phyloP scores from a whole-genome alignment of 1,140 invertebrate species.

The Eriosoma lanigerum region DNA sequence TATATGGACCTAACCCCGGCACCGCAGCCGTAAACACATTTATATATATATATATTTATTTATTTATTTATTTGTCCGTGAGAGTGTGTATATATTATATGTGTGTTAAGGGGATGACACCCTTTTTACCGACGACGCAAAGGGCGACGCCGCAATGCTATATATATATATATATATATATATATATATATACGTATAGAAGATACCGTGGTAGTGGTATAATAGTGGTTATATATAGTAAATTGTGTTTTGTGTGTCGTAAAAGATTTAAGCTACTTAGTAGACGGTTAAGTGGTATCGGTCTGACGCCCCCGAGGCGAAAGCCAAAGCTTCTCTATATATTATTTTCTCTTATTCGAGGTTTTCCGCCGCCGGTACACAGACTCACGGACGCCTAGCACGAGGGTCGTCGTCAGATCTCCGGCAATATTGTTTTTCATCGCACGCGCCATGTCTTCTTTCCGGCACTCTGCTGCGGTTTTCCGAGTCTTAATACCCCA shows the following conservation, averaged over 20 bases:
- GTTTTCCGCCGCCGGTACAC: slow-evolving; percentile 9
- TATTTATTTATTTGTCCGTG: neutral
- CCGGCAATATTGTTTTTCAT: slow-evolving; percentile 42
- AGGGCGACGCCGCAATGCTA: neutral
- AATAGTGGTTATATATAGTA: neutral
- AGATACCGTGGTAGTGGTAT: neutral
- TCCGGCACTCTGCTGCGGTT: slow-evolving; percentile 35
- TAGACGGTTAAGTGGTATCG: slow-evolving; percentile 51
- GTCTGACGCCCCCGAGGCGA: slow-evolving; percentile 47
- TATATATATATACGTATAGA: neutral
- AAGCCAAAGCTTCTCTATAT: slow-evolving; percentile 21
- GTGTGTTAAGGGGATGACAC: slow-evolving; percentile 26
- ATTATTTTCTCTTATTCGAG: neutral
- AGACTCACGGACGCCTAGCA: neutral
- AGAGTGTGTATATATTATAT: no score
- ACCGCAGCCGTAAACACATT: no score
- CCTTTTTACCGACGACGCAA: slow-evolving; percentile 21
- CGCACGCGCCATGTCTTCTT: neutral
- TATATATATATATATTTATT: neutral
- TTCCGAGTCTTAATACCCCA: neutral
- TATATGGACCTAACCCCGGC: slow-evolving; percentile 21
- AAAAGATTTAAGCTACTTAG: slow-evolving; percentile 52
- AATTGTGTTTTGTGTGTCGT: neutral
- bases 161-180: neutral
- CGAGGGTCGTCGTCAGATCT: neutral